phyloP scores from a whole-genome alignment of 2,113 vertebrate species.

The Platycercus adscitus region DNA sequence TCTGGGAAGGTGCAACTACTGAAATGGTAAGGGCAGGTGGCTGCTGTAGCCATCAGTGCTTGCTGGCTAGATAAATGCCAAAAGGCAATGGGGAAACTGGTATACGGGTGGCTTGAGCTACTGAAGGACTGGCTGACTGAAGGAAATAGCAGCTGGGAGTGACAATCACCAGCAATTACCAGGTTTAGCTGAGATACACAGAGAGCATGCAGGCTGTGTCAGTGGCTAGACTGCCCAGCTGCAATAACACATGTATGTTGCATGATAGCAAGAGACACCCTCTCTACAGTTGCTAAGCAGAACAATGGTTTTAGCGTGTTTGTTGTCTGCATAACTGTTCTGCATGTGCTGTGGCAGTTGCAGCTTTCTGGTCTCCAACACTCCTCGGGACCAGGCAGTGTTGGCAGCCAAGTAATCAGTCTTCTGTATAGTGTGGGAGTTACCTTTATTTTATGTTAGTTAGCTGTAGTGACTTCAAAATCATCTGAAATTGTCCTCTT shows the following conservation, averaged over 20 bases:
- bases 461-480: neutral
- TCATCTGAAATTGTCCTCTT: neutral
- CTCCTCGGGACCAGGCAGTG: neutral
- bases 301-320: neutral
- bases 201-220: neutral
- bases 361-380: neutral
- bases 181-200: neutral
- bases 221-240: fast-evolving
- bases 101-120: neutral
- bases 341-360: neutral
- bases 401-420: neutral
- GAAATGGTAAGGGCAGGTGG: neutral
- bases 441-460: neutral
- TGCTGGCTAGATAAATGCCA: neutral
- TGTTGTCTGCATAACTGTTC: neutral
- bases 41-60: neutral
- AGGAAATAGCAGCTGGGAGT: neutral
- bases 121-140: neutral
- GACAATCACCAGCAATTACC: fast-evolving
- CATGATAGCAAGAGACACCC: fast-evolving
- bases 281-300: fast-evolving
- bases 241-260: fast-evolving
- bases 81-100: neutral
- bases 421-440: neutral
- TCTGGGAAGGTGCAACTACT: neutral